Evolutionary conservation across 2,113 vertebrate genomes (phyloP).

Genomic region (Hassar affinis): DNA sequence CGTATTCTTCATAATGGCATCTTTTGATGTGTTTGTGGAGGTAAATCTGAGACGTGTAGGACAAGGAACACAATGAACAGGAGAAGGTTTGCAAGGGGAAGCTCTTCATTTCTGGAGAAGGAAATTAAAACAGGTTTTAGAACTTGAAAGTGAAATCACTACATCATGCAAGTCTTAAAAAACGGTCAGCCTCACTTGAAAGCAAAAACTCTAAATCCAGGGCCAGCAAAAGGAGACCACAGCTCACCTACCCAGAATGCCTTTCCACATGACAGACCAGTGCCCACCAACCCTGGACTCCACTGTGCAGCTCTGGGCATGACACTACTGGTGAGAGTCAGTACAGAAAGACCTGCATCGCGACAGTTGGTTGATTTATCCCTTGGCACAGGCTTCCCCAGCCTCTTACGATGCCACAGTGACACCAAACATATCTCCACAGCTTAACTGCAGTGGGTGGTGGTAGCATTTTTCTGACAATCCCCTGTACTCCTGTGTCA

Average conservation of each 20-base stretch:
- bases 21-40: conserved; percentile 21
- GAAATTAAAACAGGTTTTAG: not conserved
- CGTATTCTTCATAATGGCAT: conserved; percentile 15
- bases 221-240: not conserved
- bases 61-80: not conserved
- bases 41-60: conserved; percentile 8
- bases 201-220: not conserved
- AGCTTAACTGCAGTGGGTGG: no score
- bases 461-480: no score
- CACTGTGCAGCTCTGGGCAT: not conserved
- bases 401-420: not conserved
- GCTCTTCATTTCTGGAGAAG: conserved; percentile 1
- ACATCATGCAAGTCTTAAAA: no score
- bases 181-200: not conserved
- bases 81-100: not conserved
- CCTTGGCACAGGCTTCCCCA: not conserved
- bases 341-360: not conserved
- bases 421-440: not conserved
- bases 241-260: not conserved
- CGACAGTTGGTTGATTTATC: not conserved
- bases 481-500: no score
- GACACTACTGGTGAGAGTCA: not conserved
- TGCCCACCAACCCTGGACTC: not conserved
- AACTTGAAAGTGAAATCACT: not conserved
- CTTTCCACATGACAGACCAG: not conserved